Evolutionary conservation across 92 coral and sea anemone species (phyloP).

Genomic region (Bergia puertoricense): DNA sequence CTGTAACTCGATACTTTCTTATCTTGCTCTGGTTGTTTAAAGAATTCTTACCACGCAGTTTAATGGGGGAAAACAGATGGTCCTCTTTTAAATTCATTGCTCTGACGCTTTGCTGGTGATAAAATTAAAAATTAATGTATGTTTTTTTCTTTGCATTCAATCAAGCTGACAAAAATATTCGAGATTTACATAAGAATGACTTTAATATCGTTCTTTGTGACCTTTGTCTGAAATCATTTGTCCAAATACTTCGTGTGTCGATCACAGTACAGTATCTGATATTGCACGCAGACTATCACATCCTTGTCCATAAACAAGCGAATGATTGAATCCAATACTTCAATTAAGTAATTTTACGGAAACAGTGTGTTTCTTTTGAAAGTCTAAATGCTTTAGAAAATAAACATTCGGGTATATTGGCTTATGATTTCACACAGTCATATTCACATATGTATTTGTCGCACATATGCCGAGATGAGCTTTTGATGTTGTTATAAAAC

Average conservation of each 20-base stretch:
- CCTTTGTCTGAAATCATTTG: constrained; percentile 4
- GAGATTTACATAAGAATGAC: constrained; percentile 25
- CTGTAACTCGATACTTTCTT: constrained; percentile 24
- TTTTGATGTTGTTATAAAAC: not conserved
- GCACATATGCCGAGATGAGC: not conserved
- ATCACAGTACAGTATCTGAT: not conserved
- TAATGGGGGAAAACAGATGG: not conserved
- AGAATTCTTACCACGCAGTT: not conserved
- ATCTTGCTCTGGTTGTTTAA: not conserved
- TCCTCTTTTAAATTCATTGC: not conserved
- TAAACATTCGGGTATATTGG: not conserved
- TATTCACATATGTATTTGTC: not conserved
- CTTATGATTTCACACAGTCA: not conserved
- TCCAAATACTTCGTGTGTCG: not conserved
- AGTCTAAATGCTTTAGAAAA: not conserved
- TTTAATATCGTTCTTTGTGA: constrained; percentile 2
- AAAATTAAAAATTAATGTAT: constrained; percentile 24
- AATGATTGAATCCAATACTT: not conserved
- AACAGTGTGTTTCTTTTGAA: not conserved
- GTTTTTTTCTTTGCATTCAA: constrained; percentile 10
- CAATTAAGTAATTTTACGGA: not conserved
- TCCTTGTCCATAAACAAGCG: not conserved
- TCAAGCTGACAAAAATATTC: constrained; percentile 28
- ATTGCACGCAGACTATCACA: not conserved
- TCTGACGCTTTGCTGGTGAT: not conserved